phyloP scores from a whole-genome alignment of 2,797 vertebrate genomes.

The Oreortyx pictus region DNA sequence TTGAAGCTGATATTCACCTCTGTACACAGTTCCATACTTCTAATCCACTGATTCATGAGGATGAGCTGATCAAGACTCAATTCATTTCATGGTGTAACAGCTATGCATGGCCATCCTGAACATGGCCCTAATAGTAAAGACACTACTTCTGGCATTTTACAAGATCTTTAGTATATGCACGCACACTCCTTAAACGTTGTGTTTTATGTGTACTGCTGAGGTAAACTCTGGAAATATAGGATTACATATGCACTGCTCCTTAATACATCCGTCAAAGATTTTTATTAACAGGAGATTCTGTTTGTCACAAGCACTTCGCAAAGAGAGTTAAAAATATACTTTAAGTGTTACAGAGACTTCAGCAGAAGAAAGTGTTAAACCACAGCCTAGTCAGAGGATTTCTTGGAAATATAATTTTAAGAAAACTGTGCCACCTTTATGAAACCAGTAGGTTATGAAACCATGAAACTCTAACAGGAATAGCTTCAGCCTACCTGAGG shows the following conservation, averaged over 20 bases:
- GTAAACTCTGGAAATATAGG: conserved; percentile 58
- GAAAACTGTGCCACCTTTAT: conserved; percentile 20
- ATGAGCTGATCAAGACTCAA: too few species aligned
- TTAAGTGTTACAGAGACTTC: background rate
- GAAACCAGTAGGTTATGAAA: background rate
- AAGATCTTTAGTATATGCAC: background rate
- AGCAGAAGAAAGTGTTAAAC: background rate
- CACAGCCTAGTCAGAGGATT: background rate
- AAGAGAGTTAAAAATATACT: conserved; percentile 37
- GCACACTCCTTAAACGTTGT: background rate
- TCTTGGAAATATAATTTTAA: conserved; percentile 17
- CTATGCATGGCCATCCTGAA: too few species aligned
- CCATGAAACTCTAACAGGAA: background rate
- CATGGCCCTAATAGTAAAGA: background rate
- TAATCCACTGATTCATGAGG: too few species aligned
- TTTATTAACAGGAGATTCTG: conserved; percentile 43
- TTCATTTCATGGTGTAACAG: too few species aligned
- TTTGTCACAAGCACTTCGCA: conserved; percentile 43
- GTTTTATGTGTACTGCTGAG: background rate
- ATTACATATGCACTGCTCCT: conserved; percentile 43
- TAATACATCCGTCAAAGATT: conserved; percentile 63
- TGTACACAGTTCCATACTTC: too few species aligned
- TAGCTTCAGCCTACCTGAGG: background rate
- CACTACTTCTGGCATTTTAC: background rate
- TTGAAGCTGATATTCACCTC: too few species aligned